These are phyloP conservation scores for Deroptyus accipitrinus DNA, from an alignment of 2,113 vertebrate genomes.

Conservation along the genomic window DNA sequence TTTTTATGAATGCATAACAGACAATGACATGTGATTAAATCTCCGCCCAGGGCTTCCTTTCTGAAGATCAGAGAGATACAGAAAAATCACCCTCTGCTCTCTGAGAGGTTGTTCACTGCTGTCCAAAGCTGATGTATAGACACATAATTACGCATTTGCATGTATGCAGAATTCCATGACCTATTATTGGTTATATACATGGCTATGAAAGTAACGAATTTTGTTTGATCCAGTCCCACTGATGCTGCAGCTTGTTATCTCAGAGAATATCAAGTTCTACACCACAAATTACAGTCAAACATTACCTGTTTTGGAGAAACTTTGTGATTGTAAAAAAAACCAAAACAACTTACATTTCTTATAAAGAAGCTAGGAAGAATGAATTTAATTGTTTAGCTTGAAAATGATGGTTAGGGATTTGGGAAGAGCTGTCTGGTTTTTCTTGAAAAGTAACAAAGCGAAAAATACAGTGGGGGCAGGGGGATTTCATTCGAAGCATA, in stretches of 20 bases:
- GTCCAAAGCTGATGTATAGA: background rate
- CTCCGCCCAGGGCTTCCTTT: constrained; percentile 48
- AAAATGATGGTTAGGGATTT: background rate
- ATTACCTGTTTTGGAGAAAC: background rate
- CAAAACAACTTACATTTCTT: background rate
- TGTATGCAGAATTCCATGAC: background rate
- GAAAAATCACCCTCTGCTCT: background rate
- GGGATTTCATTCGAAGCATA: background rate
- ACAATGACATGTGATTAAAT: constrained; percentile 61
- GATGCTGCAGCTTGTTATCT: background rate
- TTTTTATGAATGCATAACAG: constrained; percentile 51
- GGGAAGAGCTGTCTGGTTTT: background rate
- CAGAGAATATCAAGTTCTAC: background rate
- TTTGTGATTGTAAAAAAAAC: background rate
- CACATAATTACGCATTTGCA: background rate
- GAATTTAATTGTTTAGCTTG: background rate
- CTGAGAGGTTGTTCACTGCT: background rate
- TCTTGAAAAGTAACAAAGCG: background rate
- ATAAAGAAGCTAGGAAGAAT: background rate
- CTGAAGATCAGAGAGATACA: constrained; percentile 20
- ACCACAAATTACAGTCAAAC: background rate
- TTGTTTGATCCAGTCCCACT: background rate
- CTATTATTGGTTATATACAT: background rate
- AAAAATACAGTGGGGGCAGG: background rate
- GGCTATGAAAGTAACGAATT: background rate